These are phyloP conservation scores for Ptilorrhoa leucosticta DNA, from an alignment of 2,113 vertebrate genomes.

Conservation along the genomic window DNA sequence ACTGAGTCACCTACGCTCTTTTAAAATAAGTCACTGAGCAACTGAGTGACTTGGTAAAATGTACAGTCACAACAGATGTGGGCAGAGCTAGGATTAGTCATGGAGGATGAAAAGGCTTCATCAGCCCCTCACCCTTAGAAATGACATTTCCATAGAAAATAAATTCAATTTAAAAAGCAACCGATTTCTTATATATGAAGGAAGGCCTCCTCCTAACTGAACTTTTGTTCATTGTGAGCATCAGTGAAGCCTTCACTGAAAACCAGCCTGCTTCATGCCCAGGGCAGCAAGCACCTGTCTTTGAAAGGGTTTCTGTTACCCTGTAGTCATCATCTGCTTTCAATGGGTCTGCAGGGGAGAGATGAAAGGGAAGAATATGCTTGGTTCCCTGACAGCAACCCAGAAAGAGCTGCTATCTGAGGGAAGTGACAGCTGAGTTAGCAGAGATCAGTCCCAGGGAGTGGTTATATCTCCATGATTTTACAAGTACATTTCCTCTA, in stretches of 20 bases:
- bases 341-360: not conserved
- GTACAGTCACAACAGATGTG: conserved; percentile 29
- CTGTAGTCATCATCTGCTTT: not conserved
- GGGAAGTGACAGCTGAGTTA: not conserved
- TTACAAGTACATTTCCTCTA: fast-evolving
- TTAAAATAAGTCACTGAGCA: not conserved
- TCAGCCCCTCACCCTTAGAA: conserved; percentile 18
- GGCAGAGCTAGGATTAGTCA: conserved; percentile 49
- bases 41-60: not conserved
- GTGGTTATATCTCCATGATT: not conserved
- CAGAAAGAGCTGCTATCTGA: not conserved
- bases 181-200: not conserved
- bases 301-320: not conserved
- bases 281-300: not conserved
- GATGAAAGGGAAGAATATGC: not conserved
- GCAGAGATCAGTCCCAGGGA: not conserved
- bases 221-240: not conserved
- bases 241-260: not conserved
- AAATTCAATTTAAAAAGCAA: not conserved
- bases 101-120: not conserved
- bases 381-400: not conserved
- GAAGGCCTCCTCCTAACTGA: not conserved
- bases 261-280: not conserved
- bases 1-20: not conserved
- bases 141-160: conserved; percentile 6